Base-by-base conservation (phyloP, 2,113 vertebrate genomes). In the Pseudorhombus dupliciocellatus region DNA sequence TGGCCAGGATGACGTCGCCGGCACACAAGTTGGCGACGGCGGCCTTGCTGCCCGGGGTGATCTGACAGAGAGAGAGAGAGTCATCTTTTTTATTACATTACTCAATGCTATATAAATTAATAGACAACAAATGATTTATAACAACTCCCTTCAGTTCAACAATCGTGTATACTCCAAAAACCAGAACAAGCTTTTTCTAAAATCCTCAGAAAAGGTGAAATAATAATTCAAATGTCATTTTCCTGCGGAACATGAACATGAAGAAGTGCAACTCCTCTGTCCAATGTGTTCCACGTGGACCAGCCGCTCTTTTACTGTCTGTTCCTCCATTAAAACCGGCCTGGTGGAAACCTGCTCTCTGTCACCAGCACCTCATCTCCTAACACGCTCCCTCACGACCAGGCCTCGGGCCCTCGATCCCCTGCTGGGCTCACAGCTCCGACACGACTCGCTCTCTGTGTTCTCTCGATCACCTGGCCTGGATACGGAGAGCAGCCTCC, bases 1-100 rank as follows among this genome's bases (percentile, higher is more conserved):
- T 98, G 78, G 97, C 95, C 89, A 98, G 28, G 87, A 99, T 96
- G 66, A 97, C 77, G 54, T 99, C 98, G 40, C 98, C 98, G 7
- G 97, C 91, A 66, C 93, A 95, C 74, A 99, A 84, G 87, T 96
- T 95, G 53, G 94, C 97, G 7, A 91, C 59, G 2, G 96, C 94
- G 1, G 98, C 97, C 84, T 96, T 98, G 84, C 98, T 97, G 89
- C 97, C 97, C 11, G 98, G 96, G 21, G 96, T 97, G 76, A 99
- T 93, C 98, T 99, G 91, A 50, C 6, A 50, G 46, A 50, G 46
- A 50, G 46, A 50, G 46, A 50, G 46, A 50, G 46, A 50, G 46
- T n/a, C n/a, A n/a, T n/a, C n/a, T n/a, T n/a, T n/a, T n/a, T n/a
- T n/a, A n/a, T n/a, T n/a, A n/a, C n/a, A n/a, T n/a, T n/a, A n/a